Evolutionary conservation across 2,113 vertebrate genomes (phyloP), one percentile per base, ranked within the genome.

Genomic region (Merops nubicus): DNA sequence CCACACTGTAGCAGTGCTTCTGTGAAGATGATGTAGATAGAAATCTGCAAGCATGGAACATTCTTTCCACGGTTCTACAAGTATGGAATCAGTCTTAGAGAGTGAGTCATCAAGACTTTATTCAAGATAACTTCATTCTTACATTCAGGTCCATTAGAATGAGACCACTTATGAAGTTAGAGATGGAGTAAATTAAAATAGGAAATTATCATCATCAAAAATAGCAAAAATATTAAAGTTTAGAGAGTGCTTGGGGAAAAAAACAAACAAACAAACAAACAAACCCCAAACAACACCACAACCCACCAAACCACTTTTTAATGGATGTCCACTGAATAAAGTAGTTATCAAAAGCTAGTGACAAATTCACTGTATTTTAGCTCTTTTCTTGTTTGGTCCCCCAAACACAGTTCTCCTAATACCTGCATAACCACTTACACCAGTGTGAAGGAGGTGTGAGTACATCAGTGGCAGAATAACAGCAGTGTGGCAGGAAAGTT

Each of bases 401-500:
- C 17, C n/a, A 83, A 83, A 53, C 0, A 1, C n/a, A 60, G 8
- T 78, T 65, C 22, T 72, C n/a, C 12, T 48, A 60, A 48, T 28
- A 65, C 12, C 17, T 48, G 12, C 18, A 60, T 23, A 54, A 64
- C 53, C n/a, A 34, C 17, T 48, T 25, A 11, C 14, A 56, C 21
- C 26, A 63, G 36, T 26, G 76, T 17, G 8, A 53, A 34, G 38
- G 36, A 64, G 28, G 15, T 16, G 12, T 31, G 15, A 60, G 17
- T 0, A 0, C 14, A 67, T 28, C 47, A 69, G 23, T 1, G 0
- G 26, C 33, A 19, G 5, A 75, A n/a, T 50, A 75, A 70, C n/a
- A 64, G 25, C 36, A 70, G 50, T 42, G 78, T 36, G 7, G 23
- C 40, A 25, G 15, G 48, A 79, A 74, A 69, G 23, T 21, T n/a